Base-by-base conservation (phyloP, 2,888 invertebrate genomes). In the Campoplex capitator region DNA sequence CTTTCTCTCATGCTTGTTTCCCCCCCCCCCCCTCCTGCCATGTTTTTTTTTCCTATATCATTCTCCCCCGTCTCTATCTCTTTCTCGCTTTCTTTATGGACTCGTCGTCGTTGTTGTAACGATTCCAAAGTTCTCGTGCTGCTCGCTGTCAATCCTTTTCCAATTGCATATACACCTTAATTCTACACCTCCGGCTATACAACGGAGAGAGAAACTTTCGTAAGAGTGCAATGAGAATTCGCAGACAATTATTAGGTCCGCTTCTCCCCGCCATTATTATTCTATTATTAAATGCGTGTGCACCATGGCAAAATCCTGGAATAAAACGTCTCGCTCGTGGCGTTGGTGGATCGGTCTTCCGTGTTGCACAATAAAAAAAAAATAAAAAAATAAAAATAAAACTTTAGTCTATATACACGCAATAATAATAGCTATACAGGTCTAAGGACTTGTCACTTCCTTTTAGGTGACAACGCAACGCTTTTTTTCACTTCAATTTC, bases 201-300 rank as follows among this genome's bases (percentile, higher is more conserved):
- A 32, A 35, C 71, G 48, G 71, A 54, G 32, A 56, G 23, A 23
- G 23, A 23, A 23, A 65, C 79, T 87, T 87, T 85, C 85, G 87
- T 79, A 85, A 87, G 75, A 48, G 76, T 56, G 58, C 70, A 87
- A 85, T 83, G 83, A 76, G 76, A 87, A 85, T 87, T 87, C 85
- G 87, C 87, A 87, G 83, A 79, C 82, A 85, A 87, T 87, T 87
- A 87, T 87, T 85, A 85, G 79, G 67, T 51, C 54, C 62, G 11
- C 38, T 70, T 76, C 80, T 71, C 62, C 32, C 76, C 76, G 42
- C 71, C 76, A 85, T 87, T 87, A 87, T 62, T 87, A 87, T 87
- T 87, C 87, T 82, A 85, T 87, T 87, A 83, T 83, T 58, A 83
- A 85, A 79, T 62, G 85, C 83, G 87, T 87, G 70, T 76, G 82